Evolutionary conservation across 1,140 invertebrate genomes (phyloP).

Genomic region (Neocloeon triangulifer): DNA sequence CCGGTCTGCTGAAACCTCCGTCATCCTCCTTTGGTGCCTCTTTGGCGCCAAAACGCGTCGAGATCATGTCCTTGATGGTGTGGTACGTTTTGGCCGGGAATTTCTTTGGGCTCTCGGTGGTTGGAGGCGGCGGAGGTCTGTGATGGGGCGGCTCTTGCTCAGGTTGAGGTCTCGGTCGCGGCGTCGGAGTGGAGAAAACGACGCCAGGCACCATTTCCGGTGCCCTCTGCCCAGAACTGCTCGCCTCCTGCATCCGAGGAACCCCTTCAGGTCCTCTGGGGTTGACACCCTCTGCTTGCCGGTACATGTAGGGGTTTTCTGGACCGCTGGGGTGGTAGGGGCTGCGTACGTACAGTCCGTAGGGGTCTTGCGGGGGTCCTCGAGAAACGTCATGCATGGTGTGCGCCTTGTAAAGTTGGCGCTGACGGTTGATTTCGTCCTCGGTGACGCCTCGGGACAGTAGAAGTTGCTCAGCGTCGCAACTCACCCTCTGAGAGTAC

Average conservation of each 20-base stretch:
- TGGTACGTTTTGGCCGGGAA: slow-evolving; percentile 43
- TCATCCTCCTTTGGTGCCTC: slow-evolving; percentile 23
- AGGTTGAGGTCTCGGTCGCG: neutral
- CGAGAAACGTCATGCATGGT: too few species aligned
- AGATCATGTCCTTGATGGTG: slow-evolving; percentile 65
- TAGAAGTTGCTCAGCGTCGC: too few species aligned
- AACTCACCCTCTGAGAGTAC: too few species aligned
- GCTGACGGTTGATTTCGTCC: too few species aligned
- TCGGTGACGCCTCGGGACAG: too few species aligned
- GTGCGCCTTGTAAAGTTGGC: too few species aligned
- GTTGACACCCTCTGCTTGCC: too few species aligned
- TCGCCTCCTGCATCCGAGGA: neutral
- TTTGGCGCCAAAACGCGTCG: slow-evolving; percentile 52
- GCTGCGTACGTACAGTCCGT: too few species aligned
- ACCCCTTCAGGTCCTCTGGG: neutral
- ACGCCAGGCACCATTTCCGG: neutral
- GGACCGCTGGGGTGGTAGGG: too few species aligned
- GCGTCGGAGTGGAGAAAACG: neutral
- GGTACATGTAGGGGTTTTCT: too few species aligned
- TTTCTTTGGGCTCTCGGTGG: slow-evolving; percentile 10
- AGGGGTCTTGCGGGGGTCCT: too few species aligned
- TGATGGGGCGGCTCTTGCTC: neutral
- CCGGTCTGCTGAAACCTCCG: slow-evolving; percentile 15
- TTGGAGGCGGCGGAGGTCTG: neutral
- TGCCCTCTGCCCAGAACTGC: neutral